These are phyloP conservation scores for Cyprinodon brontotheroides DNA, from an alignment of 2,113 vertebrate species.

Conservation along the genomic window DNA sequence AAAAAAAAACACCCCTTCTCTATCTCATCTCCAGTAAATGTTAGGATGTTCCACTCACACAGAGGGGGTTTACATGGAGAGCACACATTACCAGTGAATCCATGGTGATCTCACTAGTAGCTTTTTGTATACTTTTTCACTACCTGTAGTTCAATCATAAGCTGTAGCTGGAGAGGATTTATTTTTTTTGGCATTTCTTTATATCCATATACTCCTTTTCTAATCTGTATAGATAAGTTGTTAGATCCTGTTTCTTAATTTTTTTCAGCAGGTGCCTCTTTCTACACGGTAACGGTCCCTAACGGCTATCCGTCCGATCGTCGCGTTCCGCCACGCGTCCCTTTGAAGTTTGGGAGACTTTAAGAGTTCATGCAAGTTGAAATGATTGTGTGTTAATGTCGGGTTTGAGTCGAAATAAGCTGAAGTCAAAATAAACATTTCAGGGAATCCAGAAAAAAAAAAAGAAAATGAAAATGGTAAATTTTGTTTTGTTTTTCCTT, in stretches of 20 bases:
- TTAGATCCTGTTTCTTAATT: conserved; percentile 48
- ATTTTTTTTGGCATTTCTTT: not conserved
- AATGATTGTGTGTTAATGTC: conserved; percentile 34
- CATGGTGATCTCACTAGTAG: conserved; percentile 47
- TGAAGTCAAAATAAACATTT: conserved; percentile 76
- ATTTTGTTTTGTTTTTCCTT: conserved; percentile 53
- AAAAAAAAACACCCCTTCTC: not conserved
- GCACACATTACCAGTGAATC: conserved; percentile 15
- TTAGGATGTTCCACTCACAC: conserved; percentile 10
- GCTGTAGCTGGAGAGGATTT: conserved; percentile 47
- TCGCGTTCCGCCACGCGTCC: conserved; percentile 48
- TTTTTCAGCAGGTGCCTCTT: conserved; percentile 79
- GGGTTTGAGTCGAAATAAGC: conserved; percentile 61
- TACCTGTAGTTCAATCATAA: conserved; percentile 43
- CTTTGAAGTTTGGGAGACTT: conserved; percentile 12
- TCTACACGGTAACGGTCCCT: not conserved
- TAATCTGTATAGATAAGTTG: conserved; percentile 51
- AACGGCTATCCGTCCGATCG: not conserved
- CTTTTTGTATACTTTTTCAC: conserved; percentile 41
- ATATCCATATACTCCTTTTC: conserved; percentile 38
- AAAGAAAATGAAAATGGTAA: conserved; percentile 66
- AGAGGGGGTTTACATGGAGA: conserved; percentile 13
- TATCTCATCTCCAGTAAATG: conserved; percentile 19
- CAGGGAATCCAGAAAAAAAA: conserved; percentile 83
- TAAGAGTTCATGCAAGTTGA: conserved; percentile 19